Conservation (phyloP, 1,140 invertebrate genomes). For the Probaryconus sp. region DNA sequence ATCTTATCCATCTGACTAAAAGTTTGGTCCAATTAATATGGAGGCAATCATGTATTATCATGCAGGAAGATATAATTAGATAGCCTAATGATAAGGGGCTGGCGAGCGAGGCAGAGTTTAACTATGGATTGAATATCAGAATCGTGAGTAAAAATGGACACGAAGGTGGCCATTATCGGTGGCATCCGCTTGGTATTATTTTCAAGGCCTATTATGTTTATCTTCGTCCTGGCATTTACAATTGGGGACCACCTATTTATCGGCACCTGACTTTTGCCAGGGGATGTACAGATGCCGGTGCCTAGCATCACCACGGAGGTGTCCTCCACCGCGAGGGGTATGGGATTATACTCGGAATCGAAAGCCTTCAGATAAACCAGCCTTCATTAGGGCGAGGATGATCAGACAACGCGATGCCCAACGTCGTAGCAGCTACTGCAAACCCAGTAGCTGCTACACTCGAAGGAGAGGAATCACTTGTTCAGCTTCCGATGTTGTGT, state of each 20-base stretch:
- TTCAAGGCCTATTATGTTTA: slow-evolving; percentile 57
- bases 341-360: slow-evolving; percentile 78
- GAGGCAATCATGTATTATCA: slow-evolving; percentile 36
- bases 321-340: slow-evolving; percentile 75
- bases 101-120: slow-evolving; percentile 32
- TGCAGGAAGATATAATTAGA: slow-evolving; percentile 41
- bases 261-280: slow-evolving; percentile 71
- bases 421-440: slow-evolving; percentile 63
- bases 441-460: slow-evolving; percentile 61
- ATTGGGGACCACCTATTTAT: slow-evolving; percentile 59
- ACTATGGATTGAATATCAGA: slow-evolving; percentile 39
- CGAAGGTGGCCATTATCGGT: slow-evolving; percentile 57
- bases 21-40: slow-evolving; percentile 48
- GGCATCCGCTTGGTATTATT: slow-evolving; percentile 53
- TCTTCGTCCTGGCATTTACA: slow-evolving; percentile 41
- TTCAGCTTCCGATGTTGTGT: slow-evolving; percentile 63
- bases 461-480: slow-evolving; percentile 58
- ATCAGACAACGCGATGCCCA: slow-evolving; percentile 78
- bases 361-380: slow-evolving; percentile 78
- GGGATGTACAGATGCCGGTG: slow-evolving; percentile 73
- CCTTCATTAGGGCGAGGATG: slow-evolving; percentile 79
- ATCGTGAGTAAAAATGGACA: slow-evolving; percentile 57
- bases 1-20: too few species aligned
- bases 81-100: slow-evolving; percentile 47
- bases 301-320: slow-evolving; percentile 77